phyloP scores from a whole-genome alignment of 2,888 invertebrate species.

The Scelioninae gen. 2 region DNA sequence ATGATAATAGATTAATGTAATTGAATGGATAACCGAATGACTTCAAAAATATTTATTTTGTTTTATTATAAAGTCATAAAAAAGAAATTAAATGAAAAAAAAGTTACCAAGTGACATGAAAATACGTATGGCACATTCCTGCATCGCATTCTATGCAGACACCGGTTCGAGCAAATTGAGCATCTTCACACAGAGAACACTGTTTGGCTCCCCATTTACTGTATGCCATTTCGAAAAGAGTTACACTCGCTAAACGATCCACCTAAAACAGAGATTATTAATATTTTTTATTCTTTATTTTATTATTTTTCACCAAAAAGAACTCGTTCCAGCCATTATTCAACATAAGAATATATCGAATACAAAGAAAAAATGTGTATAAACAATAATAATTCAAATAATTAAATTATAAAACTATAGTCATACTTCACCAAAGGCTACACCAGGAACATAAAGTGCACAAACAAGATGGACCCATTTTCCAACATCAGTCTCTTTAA shows the following conservation, averaged over 20 bases:
- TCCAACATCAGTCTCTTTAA: conserved; percentile 97
- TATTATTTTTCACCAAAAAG: no score
- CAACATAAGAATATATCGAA: no score
- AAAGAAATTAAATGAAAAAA: no score
- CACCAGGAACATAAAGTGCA: conserved; percentile 97
- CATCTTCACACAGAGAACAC: conserved; percentile 93
- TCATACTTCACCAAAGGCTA: conserved; percentile 93
- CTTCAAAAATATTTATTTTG: no score
- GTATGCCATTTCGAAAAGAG: conserved; percentile 98
- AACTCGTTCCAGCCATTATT: no score
- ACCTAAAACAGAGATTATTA: conserved; percentile 77
- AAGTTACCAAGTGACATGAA: conserved; percentile 99
- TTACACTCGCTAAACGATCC: conserved; percentile 92
- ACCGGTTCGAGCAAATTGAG: conserved; percentile 91
- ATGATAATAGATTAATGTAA: no score
- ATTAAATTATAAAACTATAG: no score
- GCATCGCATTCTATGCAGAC: conserved; percentile 99
- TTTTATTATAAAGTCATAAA: no score
- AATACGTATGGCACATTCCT: conserved; percentile 97
- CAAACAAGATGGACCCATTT: conserved; percentile 99
- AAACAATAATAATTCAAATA: no score
- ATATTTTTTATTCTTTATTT: no score
- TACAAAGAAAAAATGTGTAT: no score
- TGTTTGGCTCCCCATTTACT: conserved; percentile 95
- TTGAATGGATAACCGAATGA: no score